Percentiles rank a stretch among this genome's conserved stretches.
Evolutionary conservation across 2,113 vertebrate genomes (phyloP).

Genomic region (Petaurus breviceps): DNA sequence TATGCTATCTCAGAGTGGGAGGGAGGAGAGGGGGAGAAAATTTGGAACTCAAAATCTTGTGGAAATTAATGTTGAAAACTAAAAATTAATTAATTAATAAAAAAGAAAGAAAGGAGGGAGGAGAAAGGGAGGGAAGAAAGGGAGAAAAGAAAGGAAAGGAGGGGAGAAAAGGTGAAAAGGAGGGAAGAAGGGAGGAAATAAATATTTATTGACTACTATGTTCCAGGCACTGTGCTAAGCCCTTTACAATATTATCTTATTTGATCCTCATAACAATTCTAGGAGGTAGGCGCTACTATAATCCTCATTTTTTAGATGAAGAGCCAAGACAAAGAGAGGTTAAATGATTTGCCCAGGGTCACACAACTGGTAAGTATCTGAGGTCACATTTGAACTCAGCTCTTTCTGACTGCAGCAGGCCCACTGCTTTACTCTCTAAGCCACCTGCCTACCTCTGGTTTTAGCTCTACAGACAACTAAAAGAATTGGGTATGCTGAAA

Average conservation of each 20-base stretch:
- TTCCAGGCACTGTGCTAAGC: background rate
- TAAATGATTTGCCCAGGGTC: background rate
- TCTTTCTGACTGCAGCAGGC: background rate
- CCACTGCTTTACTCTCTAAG: background rate
- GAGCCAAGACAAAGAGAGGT: background rate
- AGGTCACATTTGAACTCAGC: background rate
- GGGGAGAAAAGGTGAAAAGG: too few relatives aligned
- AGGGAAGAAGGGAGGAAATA: background rate
- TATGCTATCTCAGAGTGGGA: too few relatives aligned
- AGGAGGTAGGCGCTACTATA: background rate
- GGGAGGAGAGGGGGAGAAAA: too few relatives aligned
- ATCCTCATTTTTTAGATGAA: background rate
- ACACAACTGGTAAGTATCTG: background rate
- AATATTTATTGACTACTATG: background rate
- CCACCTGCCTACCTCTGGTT: background rate
- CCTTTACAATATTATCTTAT: background rate
- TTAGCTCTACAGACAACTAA: constrained; percentile 36
- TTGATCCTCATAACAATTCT: background rate
- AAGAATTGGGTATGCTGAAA: background rate
- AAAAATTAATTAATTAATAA: too few relatives aligned
- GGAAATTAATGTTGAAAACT: too few relatives aligned
- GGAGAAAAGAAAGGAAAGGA: background rate
- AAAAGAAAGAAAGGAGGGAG: too few relatives aligned
- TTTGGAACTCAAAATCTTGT: too few relatives aligned
- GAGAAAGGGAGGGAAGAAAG: background rate